phyloP scores from a whole-genome alignment of 2,797 vertebrate species.

The Xiphophorus birchmanni region DNA sequence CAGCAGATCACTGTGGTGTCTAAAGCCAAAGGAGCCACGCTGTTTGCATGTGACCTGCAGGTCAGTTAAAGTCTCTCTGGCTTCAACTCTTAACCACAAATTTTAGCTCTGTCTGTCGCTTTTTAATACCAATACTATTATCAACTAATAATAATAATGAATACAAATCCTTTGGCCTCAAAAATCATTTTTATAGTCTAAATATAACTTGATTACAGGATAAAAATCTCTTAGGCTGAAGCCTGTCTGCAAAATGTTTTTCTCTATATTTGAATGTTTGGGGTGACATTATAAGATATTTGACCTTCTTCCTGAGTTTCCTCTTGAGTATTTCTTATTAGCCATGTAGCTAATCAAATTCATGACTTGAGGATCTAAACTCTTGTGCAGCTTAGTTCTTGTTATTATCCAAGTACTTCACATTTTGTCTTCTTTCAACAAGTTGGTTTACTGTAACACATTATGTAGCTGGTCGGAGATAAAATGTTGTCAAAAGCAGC shows the following conservation, averaged over 20 bases:
- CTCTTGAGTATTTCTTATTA: too few relatives aligned
- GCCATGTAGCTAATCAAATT: background rate
- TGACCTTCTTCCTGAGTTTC: background rate
- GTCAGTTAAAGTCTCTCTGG: constrained; percentile 68
- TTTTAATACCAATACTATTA: background rate
- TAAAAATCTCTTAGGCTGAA: background rate
- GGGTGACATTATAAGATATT: background rate
- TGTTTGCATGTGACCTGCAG: constrained; percentile 95
- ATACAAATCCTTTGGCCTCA: background rate
- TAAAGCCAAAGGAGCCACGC: constrained; percentile 94
- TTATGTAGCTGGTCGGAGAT: background rate
- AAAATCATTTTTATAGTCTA: background rate
- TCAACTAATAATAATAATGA: background rate
- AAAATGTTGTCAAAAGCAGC: background rate
- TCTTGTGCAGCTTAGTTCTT: background rate
- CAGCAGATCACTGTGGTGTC: constrained; percentile 95
- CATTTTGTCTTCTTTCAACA: background rate
- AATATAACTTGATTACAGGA: background rate
- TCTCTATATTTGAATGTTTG: background rate
- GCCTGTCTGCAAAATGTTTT: background rate
- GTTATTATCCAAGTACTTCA: background rate
- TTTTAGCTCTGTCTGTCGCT: background rate
- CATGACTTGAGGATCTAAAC: background rate
- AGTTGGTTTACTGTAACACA: background rate
- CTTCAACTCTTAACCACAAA: background rate